Base-by-base conservation (phyloP, 2,888 invertebrate species). In the Torymus aiolomorphi region DNA sequence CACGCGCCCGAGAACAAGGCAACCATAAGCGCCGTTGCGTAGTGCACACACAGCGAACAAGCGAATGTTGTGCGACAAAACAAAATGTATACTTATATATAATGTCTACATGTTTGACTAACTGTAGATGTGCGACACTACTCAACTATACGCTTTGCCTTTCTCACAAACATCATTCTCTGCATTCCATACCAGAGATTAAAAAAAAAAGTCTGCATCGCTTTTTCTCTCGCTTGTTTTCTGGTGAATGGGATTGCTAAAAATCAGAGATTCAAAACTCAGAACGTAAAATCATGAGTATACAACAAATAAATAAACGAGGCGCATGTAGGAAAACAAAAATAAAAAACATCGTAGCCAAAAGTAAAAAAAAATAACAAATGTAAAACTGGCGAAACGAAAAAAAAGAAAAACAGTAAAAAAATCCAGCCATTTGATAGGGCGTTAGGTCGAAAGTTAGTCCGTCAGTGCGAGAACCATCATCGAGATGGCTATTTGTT, bases 31-130 rank as follows among this genome's bases (percentile, higher is more conserved):
- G 86, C 85, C 84, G 84, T 87, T 86, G 88, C 86, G 88, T 88
- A 86, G 88, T 87, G 88, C 87, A 87, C 87, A 84, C 87, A 87
- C 86, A 84, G 84, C 88, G 87, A 88, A 87, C 85, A 89, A 89
- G 88, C 89, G 87, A 88, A 56, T 42, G 42, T 73, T 87, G 88
- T 87, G 86, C 87, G 42, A 42, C 42, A 42, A 42, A 42, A 85
- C 85, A 84, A 85, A 86, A 86, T 70, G 75, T 78, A 77, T 76
- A 78, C 4, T 57, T 8, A 1, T 42, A 72, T 73, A 66, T 49
- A 76, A 57, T 74, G 78, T 16, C 5, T 42, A 42, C 8, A 42
- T 8, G 42, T 42, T 42, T 42, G 42, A 42, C 42, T 42, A 42
- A 42, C 1, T 42, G 42, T 42, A 20, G 20, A 78, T 70, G 42